phyloP scores from a whole-genome alignment of 2,113 vertebrate genomes.

The Crotalus viridis region DNA sequence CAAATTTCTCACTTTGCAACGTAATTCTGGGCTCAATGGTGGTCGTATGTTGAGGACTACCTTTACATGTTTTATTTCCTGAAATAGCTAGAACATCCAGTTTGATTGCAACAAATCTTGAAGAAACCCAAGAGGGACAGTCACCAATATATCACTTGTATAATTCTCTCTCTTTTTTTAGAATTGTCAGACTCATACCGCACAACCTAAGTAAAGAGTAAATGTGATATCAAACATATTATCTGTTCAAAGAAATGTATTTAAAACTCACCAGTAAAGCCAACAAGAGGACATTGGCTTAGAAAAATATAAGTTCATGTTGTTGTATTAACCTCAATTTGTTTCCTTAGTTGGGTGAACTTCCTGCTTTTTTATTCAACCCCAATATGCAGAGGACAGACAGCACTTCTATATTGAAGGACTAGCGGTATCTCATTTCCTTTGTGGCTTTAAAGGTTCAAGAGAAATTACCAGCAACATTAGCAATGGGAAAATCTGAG shows the following conservation, averaged over 20 bases:
- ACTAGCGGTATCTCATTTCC: conserved; percentile 43
- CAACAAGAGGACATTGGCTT: background rate
- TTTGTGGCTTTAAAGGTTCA: conserved; percentile 44
- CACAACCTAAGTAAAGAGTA: background rate
- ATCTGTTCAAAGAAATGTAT: background rate
- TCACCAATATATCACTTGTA: background rate
- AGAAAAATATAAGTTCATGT: conserved; percentile 8
- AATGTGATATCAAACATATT: background rate
- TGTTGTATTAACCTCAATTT: conserved; percentile 24
- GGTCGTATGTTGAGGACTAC: no score
- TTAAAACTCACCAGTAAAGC: conserved; percentile 48
- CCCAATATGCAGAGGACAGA: background rate
- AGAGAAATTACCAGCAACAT: background rate
- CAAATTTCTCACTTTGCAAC: no score
- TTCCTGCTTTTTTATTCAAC: conserved; percentile 23
- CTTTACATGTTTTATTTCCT: background rate
- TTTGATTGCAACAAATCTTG: background rate
- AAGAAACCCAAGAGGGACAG: background rate
- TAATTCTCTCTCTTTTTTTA: rapidly evolving
- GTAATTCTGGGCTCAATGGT: no score
- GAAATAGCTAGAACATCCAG: background rate
- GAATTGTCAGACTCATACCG: background rate
- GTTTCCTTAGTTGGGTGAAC: background rate
- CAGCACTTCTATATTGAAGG: background rate
- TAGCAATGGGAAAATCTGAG: background rate